phyloP scores from a whole-genome alignment of 2,888 invertebrate species.

The Adineta ricciae region DNA sequence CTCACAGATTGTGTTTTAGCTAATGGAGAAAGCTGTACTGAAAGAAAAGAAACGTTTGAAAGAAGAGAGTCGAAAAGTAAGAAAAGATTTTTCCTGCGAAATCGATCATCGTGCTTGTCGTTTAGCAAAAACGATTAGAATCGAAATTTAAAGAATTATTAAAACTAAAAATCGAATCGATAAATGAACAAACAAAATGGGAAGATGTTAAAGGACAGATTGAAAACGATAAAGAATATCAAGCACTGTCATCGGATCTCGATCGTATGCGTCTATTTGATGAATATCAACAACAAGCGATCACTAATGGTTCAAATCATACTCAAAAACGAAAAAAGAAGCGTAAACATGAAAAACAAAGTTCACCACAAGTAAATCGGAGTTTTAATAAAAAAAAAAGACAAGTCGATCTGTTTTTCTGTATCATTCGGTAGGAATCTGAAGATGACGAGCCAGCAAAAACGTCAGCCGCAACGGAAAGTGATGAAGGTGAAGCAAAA shows the following conservation, averaged over 20 bases:
- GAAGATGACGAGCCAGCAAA: neutral
- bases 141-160: conserved; percentile 24
- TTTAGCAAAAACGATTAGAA: conserved; percentile 19
- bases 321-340: neutral
- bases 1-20: too few species aligned
- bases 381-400: too few species aligned
- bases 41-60: conserved; percentile 30
- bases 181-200: conserved; percentile 20
- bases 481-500: conserved; percentile 18
- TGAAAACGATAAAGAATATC: conserved; percentile 25
- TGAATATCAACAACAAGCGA: conserved; percentile 23
- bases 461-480: neutral
- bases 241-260: neutral
- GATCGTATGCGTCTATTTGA: conserved; percentile 29
- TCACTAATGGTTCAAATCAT: neutral
- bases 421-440: neutral
- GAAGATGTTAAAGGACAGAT: conserved; percentile 28
- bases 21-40: conserved; percentile 27
- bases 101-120: neutral
- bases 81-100: neutral
- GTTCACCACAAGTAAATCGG: neutral
- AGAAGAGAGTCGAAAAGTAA: conserved; percentile 29
- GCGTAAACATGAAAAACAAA: neutral
- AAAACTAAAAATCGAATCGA: conserved; percentile 1
- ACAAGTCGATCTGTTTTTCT: too few species aligned